These are phyloP conservation scores for Neolamprologus caudopunctatus DNA, from an alignment of 2,113 vertebrate genomes.

Conservation along the genomic window DNA sequence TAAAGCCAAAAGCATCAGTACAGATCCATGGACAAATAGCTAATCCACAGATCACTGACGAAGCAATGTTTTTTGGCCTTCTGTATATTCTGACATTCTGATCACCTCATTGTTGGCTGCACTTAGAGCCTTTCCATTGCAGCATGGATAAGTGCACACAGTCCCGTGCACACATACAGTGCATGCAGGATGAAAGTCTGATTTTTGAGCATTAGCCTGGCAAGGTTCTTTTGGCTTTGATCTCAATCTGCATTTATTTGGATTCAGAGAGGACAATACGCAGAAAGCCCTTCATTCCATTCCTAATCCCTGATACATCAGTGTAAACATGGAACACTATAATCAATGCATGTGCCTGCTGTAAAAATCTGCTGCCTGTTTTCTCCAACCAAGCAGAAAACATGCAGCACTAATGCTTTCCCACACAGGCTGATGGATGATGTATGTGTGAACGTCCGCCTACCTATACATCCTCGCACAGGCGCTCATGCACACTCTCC, in stretches of 20 bases:
- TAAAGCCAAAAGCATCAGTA: not conserved
- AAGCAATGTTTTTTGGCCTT: not conserved
- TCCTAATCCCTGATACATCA: constrained; percentile 4
- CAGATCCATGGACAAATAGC: not conserved
- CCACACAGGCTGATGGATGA: not conserved
- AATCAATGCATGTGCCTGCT: not conserved
- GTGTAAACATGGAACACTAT: not conserved
- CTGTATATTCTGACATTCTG: not conserved
- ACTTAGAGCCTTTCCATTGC: not conserved
- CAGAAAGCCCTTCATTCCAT: constrained; percentile 6
- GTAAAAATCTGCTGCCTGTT: not conserved
- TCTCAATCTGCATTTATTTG: constrained; percentile 31
- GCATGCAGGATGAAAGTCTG: not conserved
- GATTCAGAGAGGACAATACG: not conserved
- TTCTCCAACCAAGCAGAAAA: not conserved
- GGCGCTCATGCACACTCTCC: not conserved
- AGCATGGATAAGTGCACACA: not conserved
- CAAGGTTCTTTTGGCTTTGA: constrained; percentile 2
- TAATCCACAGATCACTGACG: not conserved
- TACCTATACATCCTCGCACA: not conserved
- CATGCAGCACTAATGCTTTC: not conserved
- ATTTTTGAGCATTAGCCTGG: constrained; percentile 14
- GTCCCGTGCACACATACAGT: not conserved
- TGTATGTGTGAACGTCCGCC: not conserved
- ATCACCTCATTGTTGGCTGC: not conserved